These are phyloP conservation scores for Ptilonorhynchus violaceus DNA, from an alignment of 2,113 vertebrate genomes.

Conservation along the genomic window DNA sequence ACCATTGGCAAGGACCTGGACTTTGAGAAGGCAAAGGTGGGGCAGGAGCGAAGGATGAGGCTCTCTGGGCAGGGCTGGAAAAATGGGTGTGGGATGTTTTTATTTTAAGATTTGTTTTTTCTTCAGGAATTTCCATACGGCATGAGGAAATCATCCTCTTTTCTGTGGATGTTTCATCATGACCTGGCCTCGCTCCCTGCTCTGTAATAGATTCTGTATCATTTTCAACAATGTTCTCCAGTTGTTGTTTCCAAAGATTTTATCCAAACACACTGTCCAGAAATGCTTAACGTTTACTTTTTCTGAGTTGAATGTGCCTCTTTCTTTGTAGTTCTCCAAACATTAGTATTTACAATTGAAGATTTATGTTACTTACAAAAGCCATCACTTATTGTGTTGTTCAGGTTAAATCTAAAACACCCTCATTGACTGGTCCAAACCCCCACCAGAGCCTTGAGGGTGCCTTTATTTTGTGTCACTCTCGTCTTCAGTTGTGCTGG, in stretches of 20 bases:
- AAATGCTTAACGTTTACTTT: not conserved
- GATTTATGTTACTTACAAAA: not conserved
- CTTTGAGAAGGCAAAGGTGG: conserved; percentile 98
- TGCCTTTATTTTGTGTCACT: not conserved
- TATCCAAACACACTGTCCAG: not conserved
- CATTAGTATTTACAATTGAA: not conserved
- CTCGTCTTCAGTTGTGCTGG: not conserved
- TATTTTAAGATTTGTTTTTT: not conserved
- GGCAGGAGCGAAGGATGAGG: not conserved
- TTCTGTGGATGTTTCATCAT: not conserved
- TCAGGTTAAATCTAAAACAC: not conserved
- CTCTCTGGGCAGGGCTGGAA: not conserved
- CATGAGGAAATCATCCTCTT: not conserved
- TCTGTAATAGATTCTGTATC: not conserved
- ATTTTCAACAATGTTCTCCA: not conserved
- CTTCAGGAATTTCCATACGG: not conserved
- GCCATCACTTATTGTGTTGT: not conserved
- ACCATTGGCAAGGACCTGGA: conserved; percentile 98
- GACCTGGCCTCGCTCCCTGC: not conserved
- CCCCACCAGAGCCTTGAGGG: not conserved
- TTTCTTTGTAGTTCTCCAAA: not conserved
- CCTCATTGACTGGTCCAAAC: not conserved
- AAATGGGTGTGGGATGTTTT: not conserved
- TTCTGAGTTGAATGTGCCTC: not conserved
- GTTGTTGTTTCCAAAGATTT: not conserved